Conservation (phyloP, 2,113 vertebrate species). For the Gallinago media region DNA sequence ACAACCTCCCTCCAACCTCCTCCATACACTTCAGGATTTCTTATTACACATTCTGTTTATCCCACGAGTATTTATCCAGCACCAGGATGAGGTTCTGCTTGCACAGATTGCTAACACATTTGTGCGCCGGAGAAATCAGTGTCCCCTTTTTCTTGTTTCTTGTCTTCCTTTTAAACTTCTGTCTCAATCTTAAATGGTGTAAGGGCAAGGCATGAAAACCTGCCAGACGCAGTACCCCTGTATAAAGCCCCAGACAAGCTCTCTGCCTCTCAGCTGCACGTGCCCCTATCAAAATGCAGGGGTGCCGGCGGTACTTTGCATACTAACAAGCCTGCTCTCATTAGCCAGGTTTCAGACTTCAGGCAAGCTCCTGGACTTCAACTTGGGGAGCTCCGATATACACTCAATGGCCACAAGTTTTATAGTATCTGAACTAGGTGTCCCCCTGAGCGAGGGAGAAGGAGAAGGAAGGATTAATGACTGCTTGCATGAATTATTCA, state of each 20-base stretch:
- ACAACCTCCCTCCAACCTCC: background rate
- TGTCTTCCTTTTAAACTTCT: background rate
- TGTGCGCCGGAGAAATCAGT: background rate
- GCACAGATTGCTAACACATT: background rate
- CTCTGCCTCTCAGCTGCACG: background rate
- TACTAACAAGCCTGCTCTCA: background rate
- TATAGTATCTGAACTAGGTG: background rate
- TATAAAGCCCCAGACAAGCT: background rate
- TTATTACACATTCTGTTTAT: conserved; percentile 34
- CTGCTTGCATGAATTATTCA: conserved; percentile 48
- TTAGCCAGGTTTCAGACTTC: background rate
- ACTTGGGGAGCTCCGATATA: background rate
- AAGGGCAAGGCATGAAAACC: background rate
- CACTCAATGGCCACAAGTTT: background rate
- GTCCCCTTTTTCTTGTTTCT: background rate
- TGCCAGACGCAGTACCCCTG: background rate
- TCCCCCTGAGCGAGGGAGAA: background rate
- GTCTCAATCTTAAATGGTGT: background rate
- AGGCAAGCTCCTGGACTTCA: background rate
- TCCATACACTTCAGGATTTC: background rate
- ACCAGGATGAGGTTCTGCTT: conserved; percentile 40
- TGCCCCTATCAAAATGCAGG: background rate
- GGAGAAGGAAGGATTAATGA: conserved; percentile 34
- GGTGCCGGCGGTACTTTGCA: background rate
- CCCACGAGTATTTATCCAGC: conserved; percentile 28